Base-by-base conservation (phyloP, 1,140 invertebrate species). In the Drosophila pallidifrons region DNA sequence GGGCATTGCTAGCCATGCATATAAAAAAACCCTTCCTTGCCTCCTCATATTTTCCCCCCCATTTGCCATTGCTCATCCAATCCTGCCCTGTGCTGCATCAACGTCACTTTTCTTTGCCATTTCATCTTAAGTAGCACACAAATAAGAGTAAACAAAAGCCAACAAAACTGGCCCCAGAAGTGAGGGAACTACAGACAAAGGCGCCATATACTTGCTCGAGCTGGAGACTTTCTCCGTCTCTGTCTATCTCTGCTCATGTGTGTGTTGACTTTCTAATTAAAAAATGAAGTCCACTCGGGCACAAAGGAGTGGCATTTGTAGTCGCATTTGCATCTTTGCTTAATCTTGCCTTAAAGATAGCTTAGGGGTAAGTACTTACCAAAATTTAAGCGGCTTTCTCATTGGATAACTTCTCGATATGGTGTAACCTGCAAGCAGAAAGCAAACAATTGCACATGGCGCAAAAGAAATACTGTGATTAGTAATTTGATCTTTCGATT, bases 331-430 rank as follows among this genome's bases (percentile, higher is more conserved):
- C 10, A 11, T 47, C 61, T 57, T 67, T 81, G 61, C 58, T 20
- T 38, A 72, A 63, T 47, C 41, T 45, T 47, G 47, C 13, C 76
- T 77, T 79, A 70, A 79, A 69, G 54, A 52, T 58, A 58, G 30
- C 25, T 43, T 28, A 10, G 5, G 46, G 25, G 7, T 13, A 54
- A 5, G 35, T 74, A 91, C 91, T 92, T 91, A 92, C 91, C 91
- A 92, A 91, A 92, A 92, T 92, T 87, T 92, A 89, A 89, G 91
- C 91, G 91, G 91, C 91, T 89, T 92, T 92, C 87, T 92, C 91
- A 92, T 92, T 92, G 91, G 91, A 92, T 92, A 92, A 92, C 87
- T 92, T 92, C 91, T 92, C 91, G 91, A 92, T 92, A 92, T 92
- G 91, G 91, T 92, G 91, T 92, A 92, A 92, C 91, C 91, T 92